These are phyloP conservation scores for Hirtodrosophila histrioides DNA, from an alignment of 2,888 invertebrate species.

Conservation along the genomic window DNA sequence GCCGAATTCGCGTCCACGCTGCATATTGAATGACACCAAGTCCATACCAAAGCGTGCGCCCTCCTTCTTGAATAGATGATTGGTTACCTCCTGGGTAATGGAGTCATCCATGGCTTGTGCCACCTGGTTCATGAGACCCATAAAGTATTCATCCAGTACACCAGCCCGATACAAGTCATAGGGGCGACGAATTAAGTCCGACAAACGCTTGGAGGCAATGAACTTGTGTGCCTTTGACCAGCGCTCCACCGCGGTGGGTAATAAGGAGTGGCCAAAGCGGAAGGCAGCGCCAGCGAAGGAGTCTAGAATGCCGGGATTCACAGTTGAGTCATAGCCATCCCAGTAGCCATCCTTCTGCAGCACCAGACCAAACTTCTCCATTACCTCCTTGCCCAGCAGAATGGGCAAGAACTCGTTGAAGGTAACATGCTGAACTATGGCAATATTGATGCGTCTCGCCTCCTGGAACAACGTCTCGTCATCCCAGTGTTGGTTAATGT, in stretches of 20 bases:
- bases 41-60: conserved; percentile 91
- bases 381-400: conserved; percentile 94
- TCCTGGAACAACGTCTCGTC: conserved; percentile 96
- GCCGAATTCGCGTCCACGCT: conserved; percentile 95
- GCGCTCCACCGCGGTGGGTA: conserved; percentile 95
- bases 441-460: conserved; percentile 92
- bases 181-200: conserved; percentile 94
- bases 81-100: conserved; percentile 95
- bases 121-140: conserved; percentile 97
- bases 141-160: conserved; percentile 95
- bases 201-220: conserved; percentile 94
- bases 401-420: conserved; percentile 96
- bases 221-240: conserved; percentile 98
- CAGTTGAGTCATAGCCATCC: conserved; percentile 89
- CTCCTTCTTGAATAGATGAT: conserved; percentile 94
- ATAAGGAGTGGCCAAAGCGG: conserved; percentile 94
- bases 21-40: conserved; percentile 96
- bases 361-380: conserved; percentile 94
- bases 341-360: conserved; percentile 90
- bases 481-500: conserved; percentile 96
- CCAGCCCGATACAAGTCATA: conserved; percentile 96
- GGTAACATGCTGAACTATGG: conserved; percentile 94
- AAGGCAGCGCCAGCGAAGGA: conserved; percentile 96
- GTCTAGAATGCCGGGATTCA: conserved; percentile 95
- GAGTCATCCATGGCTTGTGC: conserved; percentile 98